Evolutionary conservation across 2,888 invertebrate genomes (phyloP).

Genomic region (Biston betularia): DNA sequence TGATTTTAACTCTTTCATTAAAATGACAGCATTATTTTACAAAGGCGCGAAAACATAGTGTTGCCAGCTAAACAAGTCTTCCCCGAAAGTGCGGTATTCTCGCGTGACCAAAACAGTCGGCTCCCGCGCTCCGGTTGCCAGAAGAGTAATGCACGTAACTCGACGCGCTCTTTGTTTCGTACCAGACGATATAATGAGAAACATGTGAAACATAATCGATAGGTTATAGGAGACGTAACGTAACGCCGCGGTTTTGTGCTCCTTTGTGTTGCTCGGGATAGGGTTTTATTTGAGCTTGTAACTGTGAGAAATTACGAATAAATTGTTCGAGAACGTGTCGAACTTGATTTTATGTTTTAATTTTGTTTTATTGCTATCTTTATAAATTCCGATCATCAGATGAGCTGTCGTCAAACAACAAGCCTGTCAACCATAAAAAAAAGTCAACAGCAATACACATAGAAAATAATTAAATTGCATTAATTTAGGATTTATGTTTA

Average conservation of each 20-base stretch:
- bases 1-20: constrained; percentile 36
- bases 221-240: constrained; percentile 76
- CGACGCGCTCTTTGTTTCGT: constrained; percentile 80
- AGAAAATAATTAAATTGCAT: background rate
- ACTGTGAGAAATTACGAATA: constrained; percentile 52
- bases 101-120: constrained; percentile 73
- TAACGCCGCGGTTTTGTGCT: constrained; percentile 67
- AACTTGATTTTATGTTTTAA: background rate
- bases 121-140: constrained; percentile 62
- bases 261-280: constrained; percentile 62
- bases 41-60: constrained; percentile 58
- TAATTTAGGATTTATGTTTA: background rate
- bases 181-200: constrained; percentile 83
- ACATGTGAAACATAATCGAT: constrained; percentile 82
- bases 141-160: constrained; percentile 74
- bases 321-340: constrained; percentile 9
- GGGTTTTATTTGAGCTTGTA: constrained; percentile 54
- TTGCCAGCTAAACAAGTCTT: constrained; percentile 66
- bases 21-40: constrained; percentile 57
- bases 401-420: too few relatives aligned
- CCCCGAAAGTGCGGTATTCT: constrained; percentile 71
- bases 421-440: too few relatives aligned
- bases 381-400: background rate
- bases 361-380: background rate
- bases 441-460: too few relatives aligned